phyloP scores from a whole-genome alignment of 1,140 invertebrate genomes.

The Eumaeus atala region DNA sequence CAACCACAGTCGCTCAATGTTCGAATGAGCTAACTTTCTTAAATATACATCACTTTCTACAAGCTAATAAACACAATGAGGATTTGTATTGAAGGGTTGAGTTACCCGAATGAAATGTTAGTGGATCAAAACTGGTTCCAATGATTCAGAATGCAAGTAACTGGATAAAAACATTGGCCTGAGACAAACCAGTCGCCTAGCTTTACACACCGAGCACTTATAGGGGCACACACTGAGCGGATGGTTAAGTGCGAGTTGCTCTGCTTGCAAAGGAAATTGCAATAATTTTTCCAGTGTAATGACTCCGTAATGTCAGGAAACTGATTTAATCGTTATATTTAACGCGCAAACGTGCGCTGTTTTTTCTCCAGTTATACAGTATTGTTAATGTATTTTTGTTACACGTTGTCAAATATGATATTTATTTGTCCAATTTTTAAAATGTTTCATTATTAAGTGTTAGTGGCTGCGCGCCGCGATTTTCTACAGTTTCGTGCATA shows the following conservation, averaged over 20 bases:
- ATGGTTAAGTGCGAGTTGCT: slow-evolving; percentile 29
- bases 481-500: too few relatives aligned
- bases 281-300: slow-evolving; percentile 23
- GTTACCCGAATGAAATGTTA: slow-evolving; percentile 55
- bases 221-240: slow-evolving; percentile 32
- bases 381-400: neutral
- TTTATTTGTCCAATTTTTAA: too few relatives aligned
- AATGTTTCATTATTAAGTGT: too few relatives aligned
- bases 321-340: slow-evolving; percentile 16
- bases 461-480: too few relatives aligned
- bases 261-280: slow-evolving; percentile 22
- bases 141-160: slow-evolving; percentile 68
- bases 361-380: too few relatives aligned
- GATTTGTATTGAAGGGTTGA: slow-evolving; percentile 62
- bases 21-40: neutral
- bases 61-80: slow-evolving; percentile 42
- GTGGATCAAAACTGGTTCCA: slow-evolving; percentile 66
- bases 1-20: too few relatives aligned
- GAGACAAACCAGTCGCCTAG: slow-evolving; percentile 60
- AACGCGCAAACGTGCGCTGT: too few relatives aligned
- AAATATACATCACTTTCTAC: slow-evolving; percentile 17
- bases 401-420: neutral
- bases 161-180: slow-evolving; percentile 65
- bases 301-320: slow-evolving; percentile 22
- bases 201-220: slow-evolving; percentile 24